Evolutionary conservation across 2,888 invertebrate genomes (phyloP), one percentile per base, ranked within the genome.

Genomic region (Dioctria linearis): DNA sequence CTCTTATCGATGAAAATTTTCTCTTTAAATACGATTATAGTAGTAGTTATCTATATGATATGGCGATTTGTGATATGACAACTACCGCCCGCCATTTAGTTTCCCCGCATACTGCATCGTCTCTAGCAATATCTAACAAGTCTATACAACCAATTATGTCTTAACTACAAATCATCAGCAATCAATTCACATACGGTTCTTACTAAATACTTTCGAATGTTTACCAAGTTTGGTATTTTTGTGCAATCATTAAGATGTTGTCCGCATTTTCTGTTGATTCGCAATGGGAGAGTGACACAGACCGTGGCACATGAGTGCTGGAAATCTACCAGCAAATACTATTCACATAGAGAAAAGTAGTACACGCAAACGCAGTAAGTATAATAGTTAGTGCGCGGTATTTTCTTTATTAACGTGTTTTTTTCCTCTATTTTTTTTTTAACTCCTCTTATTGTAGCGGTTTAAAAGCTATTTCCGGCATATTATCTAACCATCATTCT

Each of bases 191-290:
- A 57, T 71, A 39, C 66, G 54, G 54, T 46, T 75, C 65, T 51
- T 67, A 81, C 82, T 82, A 82, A 82, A 82, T 82, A 82, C 81
- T 82, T 81, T 81, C 82, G 81, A 82, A 82, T 80, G 81, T 78
- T 80, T 82, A 79, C 82, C 82, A 81, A 78, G 75, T 82, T 81
- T 82, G 82, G 82, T 80, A 81, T 81, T 81, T 82, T 82, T 81
- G 75, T 80, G 82, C 80, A 81, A 81, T 82, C 82, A 82, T 82
- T 82, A 80, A 82, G 81, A 82, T 80, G 80, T 82, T 82, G 81
- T 82, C 80, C 80, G 80, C 79, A 5, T 80, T 75, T 75, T 81
- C 82, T 66, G 67, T 79, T 49, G 67, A 42, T 39, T 54, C 11
- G 6, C 63, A 63, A 61, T 37, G 40, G 46, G 59, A 59, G 75